Base-by-base conservation (phyloP, 2,113 vertebrate species). In the Vanacampus margaritifer region DNA sequence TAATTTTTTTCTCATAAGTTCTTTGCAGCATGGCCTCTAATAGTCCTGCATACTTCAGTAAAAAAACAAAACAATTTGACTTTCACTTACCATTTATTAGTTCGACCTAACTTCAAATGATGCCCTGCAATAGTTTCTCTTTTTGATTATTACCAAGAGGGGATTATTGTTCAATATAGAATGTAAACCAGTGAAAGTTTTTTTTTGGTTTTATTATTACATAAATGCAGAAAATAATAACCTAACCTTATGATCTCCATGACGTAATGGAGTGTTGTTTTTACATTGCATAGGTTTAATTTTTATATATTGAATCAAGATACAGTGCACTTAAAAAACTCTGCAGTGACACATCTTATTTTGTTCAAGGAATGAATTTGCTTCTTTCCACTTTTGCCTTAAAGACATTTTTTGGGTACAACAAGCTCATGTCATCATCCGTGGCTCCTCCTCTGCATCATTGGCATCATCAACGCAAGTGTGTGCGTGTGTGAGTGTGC, bases 371-470 rank as follows among this genome's bases (percentile, higher is more conserved):
- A 73, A 56, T 71, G 45, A 45, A 51, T 71, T 45, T 67, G 53
- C 79, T 65, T 48, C 26, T 80, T 59, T 81, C 85, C 84, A 85
- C 81, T 0, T 86, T 82, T 86, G 87, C 87, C 85, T 88, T 90
- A 89, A 84, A 84, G 78, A 82, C 58, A 61, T 51, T 51, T 51
- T 51, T 51, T 11, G 48, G 65, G 23, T 7, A 12, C 51, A 26
- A 48, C 67, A n/a, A 58, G 36, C 72, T 67, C 59, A 70, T 58
- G 17, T 61, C 12, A 16, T 32, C 54, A 57, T 32, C 67, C 61
- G 50, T 14, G 43, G 14, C 32, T 53, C 74, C 72, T 64, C 72
- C 60, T 53, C 74, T 58, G 62, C 72, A 80, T 79, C 70, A 62
- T 65, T 60, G 46, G 1, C 69, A 45, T 70, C 68, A 39, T 24